A percentile compares a stretch with the other conserved stretches of the same genome.
phyloP scores from a whole-genome alignment of 2,797 vertebrate genomes.

The Heterohyrax brucei region DNA sequence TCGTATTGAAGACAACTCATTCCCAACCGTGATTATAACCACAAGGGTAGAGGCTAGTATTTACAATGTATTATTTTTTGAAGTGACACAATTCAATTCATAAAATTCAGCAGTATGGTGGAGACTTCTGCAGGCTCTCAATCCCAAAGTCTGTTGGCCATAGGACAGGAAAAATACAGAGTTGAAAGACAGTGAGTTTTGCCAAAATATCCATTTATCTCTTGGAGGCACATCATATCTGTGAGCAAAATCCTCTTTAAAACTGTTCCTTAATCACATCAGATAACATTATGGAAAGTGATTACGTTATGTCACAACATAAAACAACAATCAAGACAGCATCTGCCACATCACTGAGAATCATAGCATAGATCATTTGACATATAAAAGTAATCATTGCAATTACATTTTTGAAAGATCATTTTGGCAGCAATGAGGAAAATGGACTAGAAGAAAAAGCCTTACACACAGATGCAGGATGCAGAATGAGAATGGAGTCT shows the following conservation, averaged over 20 bases:
- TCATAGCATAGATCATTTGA: no score
- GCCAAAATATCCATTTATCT: neutral
- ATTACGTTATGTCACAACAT: neutral
- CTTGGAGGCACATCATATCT: no score
- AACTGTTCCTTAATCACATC: neutral
- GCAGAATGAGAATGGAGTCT: neutral
- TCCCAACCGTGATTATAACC: no score
- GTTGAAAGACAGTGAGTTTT: neutral
- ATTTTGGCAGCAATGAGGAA: neutral
- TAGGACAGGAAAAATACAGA: no score
- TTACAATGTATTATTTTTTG: no score
- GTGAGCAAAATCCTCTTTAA: neutral
- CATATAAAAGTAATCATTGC: neutral
- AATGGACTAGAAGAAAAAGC: neutral
- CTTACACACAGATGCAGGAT: neutral
- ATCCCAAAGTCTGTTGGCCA: neutral
- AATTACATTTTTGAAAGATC: neutral
- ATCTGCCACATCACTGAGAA: neutral
- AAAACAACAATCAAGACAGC: neutral
- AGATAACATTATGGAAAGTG: neutral
- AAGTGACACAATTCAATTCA: no score
- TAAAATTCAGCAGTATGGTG: no score
- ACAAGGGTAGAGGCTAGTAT: no score
- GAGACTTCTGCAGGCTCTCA: no score
- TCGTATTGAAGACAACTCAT: no score